Conservation (phyloP, 2,888 invertebrate species). For the Melipona beecheii region DNA sequence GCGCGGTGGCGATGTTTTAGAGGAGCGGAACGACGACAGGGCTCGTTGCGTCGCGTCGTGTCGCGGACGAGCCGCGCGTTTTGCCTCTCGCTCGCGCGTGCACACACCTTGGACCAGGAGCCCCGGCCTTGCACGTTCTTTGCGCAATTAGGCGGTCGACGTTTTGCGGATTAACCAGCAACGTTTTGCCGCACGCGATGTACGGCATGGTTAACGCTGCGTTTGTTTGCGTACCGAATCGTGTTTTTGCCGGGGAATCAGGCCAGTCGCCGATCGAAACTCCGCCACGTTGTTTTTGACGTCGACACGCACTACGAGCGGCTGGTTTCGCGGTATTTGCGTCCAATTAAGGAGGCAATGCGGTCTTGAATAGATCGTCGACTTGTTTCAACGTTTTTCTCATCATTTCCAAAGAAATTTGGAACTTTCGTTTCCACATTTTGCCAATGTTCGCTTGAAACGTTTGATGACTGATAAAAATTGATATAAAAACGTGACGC, state of each 20-base stretch:
- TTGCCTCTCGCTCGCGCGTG: background rate
- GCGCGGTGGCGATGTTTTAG: slow-evolving; percentile 73
- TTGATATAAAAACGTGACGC: no score
- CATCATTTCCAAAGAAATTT: background rate
- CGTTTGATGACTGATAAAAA: no score
- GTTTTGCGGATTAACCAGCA: slow-evolving; percentile 9
- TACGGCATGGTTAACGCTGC: background rate
- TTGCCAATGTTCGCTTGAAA: no score
- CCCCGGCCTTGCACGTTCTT: background rate
- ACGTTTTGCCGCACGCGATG: background rate
- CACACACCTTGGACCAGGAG: slow-evolving; percentile 17
- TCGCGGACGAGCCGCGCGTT: background rate
- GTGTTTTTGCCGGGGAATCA: background rate
- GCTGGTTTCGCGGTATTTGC: background rate
- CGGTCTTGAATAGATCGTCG: background rate
- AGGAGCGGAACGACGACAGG: slow-evolving; percentile 45
- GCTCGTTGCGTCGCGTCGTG: slow-evolving; percentile 32
- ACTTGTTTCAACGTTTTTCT: background rate
- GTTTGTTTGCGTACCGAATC: background rate
- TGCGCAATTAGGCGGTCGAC: slow-evolving; percentile 4
- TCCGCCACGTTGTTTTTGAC: background rate
- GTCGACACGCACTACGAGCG: background rate
- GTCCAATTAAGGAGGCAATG: background rate
- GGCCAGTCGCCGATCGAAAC: background rate
- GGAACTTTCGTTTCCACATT: no score